Evolutionary conservation across 1,140 invertebrate genomes (phyloP), one percentile per base, ranked within the genome.

Genomic region (Gerris buenoi): DNA sequence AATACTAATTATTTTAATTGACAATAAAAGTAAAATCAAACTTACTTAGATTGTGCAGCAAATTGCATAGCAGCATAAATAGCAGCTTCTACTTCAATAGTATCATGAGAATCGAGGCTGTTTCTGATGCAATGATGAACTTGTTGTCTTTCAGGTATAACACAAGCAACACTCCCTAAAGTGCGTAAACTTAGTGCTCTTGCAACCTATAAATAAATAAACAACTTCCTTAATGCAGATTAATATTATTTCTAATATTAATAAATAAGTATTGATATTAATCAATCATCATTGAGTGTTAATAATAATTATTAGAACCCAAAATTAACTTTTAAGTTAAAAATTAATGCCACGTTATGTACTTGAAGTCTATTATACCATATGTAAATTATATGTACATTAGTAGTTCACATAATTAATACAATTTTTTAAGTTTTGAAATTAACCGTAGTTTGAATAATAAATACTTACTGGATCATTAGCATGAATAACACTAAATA

Each of bases 401-500:
- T n/a, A n/a, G n/a, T n/a, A n/a, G n/a, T n/a, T n/a, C n/a, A n/a
- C n/a, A n/a, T n/a, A n/a, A n/a, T n/a, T n/a, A n/a, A n/a, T n/a
- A n/a, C n/a, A n/a, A n/a, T n/a, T n/a, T n/a, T n/a, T n/a, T n/a
- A n/a, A n/a, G n/a, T n/a, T n/a, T n/a, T n/a, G 22, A 25, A 60
- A 25, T 3, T 60, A 60, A 10, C 5, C 23, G 18, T 3, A 65
- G 58, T 66, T 2, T 27, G 33, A 27, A 25, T 65, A 65, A n/a
- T 25, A 2, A 15, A 56, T 28, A 70, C 73, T 74, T 72, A 79
- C 88, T 0, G 94, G 93, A 80, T 98, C 95, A 79, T 98, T 98
- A 2, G 93, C 95, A 77, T 98, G 93, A 74, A 94, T 91, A 0
- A 98, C 95, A 76, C 90, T 89, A 74, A 90, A 96, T n/a, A 98